A percentile compares a stretch with the other conserved stretches of the same genome.
Evolutionary conservation across 2,888 invertebrate species (phyloP).

Genomic region (Flabesymbios commensalis): DNA sequence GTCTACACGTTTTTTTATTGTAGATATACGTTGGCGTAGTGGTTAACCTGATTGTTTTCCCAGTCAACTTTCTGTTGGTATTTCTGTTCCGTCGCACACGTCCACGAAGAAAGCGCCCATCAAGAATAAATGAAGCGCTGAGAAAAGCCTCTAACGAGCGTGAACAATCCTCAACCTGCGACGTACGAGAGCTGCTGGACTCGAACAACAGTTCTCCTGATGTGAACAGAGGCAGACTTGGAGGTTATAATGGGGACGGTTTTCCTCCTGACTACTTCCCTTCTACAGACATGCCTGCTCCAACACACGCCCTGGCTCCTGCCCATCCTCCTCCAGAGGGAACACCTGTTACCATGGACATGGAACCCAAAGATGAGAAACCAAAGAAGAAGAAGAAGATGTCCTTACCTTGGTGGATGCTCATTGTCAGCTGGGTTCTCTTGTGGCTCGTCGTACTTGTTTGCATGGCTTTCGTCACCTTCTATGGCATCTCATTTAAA

Average conservation of each 20-base stretch:
- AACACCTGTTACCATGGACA: not conserved
- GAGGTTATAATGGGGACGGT: not conserved
- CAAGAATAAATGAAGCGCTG: conserved; percentile 53
- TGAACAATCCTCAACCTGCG: too few species aligned
- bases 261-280: too few species aligned
- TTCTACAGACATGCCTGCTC: too few species aligned
- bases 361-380: not conserved
- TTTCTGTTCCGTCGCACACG: conserved; percentile 62
- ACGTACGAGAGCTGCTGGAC: too few species aligned
- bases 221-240: not conserved
- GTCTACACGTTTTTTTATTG: not conserved
- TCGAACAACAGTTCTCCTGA: not conserved
- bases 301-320: too few species aligned
- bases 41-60: conserved; percentile 62
- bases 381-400: conserved; percentile 48
- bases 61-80: conserved; percentile 61
- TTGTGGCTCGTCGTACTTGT: conserved; percentile 55
- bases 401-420: conserved; percentile 56
- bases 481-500: conserved; percentile 63
- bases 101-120: conserved; percentile 52
- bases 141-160: too few species aligned
- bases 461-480: conserved; percentile 61
- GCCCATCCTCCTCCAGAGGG: too few species aligned
- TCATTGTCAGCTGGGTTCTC: conserved; percentile 62
- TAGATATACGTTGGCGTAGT: conserved; percentile 63